Base-by-base conservation (phyloP, 2,888 invertebrate species). In the Lasioglossum figueresi region DNA sequence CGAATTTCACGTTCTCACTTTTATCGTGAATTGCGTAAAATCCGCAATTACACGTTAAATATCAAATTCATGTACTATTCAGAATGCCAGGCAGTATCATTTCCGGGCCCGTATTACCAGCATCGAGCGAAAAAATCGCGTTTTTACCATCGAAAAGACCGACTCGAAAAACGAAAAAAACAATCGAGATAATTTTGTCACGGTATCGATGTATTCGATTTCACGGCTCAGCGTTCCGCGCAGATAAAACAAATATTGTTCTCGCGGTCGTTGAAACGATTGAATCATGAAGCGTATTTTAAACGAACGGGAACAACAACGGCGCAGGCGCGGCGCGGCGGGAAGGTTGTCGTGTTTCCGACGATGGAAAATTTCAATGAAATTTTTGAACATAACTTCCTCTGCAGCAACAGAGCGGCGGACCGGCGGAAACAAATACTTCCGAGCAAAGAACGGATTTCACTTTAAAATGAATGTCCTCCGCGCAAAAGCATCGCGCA, bases 381-480 rank as follows among this genome's bases (percentile, higher is more conserved):
- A 82, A 82, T 71, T 75, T 72, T 45, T 43, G 48, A 81, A 59
- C 48, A 76, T 63, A 82, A 82, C 31, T 43, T 59, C 5, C 27
- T 45, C 56, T 31, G 16, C 23, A 52, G 52, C 52, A 23, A 23
- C 52, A 23, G 45, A 1, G 70, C 48, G 16, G 10, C 45, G 45
- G 37, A 12, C 4, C 72, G 63, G 5, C 23, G 66, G 52, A 75
- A 56, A 78, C 70, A 77, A 78, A 40, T 71, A 83, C 40, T 78
- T 78, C 45, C 52, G 45, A 34, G 37, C 70, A 12, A 1, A 52
- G 63, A 72, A 84, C 56, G 84, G 78, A 84, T 84, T 84, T 84
- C 84, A 71, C 84, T 83, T 84, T 83, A 45, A 84, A 79, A 84
- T 72, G 84, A 84, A 84, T 79, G 52, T 75, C 45, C 79, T 71